phyloP scores from a whole-genome alignment of 2,888 invertebrate genomes.

The Lissonota sp. region DNA sequence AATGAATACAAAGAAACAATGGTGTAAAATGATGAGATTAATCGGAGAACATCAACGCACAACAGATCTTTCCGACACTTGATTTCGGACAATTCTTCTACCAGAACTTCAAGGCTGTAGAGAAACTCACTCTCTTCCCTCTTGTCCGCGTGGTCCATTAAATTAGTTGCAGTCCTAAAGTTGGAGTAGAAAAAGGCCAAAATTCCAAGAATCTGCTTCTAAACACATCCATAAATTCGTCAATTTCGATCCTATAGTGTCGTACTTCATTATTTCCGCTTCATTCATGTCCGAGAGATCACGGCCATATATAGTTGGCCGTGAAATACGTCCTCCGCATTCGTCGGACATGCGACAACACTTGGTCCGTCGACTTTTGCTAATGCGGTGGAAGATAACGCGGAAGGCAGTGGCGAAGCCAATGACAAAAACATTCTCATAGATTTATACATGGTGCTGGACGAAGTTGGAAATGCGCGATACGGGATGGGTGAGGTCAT shows the following conservation, averaged over 20 bases:
- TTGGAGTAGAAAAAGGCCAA: too few relatives aligned
- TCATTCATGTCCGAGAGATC: slow-evolving; percentile 28
- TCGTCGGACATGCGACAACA: slow-evolving; percentile 34
- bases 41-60: too few relatives aligned
- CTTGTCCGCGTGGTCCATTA: too few relatives aligned
- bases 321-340: slow-evolving; percentile 50
- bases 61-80: too few relatives aligned
- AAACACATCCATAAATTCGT: slow-evolving; percentile 9
- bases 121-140: too few relatives aligned
- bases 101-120: too few relatives aligned
- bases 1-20: neutral
- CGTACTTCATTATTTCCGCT: slow-evolving; percentile 2
- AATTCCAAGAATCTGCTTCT: too few relatives aligned
- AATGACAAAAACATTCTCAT: slow-evolving; percentile 5
- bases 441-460: neutral
- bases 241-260: neutral
- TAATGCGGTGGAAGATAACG: slow-evolving; percentile 56
- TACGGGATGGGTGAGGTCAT: slow-evolving; percentile 70
- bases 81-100: too few relatives aligned
- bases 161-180: too few relatives aligned
- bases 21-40: slow-evolving; percentile 7
- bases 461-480: slow-evolving; percentile 44
- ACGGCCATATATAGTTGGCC: slow-evolving; percentile 20
- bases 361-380: slow-evolving; percentile 12
- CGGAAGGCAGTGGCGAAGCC: slow-evolving; percentile 51